phyloP scores from a whole-genome alignment of 1,140 invertebrate genomes.

The Calosoma granatense region DNA sequence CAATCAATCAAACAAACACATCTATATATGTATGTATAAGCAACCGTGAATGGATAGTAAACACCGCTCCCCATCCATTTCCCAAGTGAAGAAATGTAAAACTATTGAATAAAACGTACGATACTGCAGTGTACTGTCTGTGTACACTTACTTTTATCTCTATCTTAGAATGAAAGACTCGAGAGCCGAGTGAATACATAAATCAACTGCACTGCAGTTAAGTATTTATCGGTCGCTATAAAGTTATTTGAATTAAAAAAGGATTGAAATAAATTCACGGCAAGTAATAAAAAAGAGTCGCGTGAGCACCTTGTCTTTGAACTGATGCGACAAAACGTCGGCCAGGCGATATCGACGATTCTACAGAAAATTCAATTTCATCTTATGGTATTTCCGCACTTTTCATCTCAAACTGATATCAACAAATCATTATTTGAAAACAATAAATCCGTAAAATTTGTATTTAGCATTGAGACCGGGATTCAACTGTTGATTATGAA shows the following conservation, averaged over 20 bases:
- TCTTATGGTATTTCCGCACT: conserved; percentile 27
- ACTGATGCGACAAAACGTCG: neutral
- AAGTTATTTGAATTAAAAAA: conserved; percentile 17
- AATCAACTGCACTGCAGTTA: neutral
- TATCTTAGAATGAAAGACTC: neutral
- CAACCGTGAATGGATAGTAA: too few species aligned
- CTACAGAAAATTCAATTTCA: conserved; percentile 30
- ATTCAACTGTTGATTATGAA: neutral
- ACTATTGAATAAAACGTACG: too few species aligned
- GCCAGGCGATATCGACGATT: conserved; percentile 21
- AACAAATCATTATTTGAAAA: conserved; percentile 31
- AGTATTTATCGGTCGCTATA: conserved; percentile 7
- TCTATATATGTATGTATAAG: neutral
- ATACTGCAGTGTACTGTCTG: too few species aligned
- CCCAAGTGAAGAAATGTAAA: too few species aligned
- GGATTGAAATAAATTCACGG: conserved; percentile 19
- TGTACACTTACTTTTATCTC: too few species aligned
- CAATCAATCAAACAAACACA: neutral
- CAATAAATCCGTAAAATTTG: conserved; percentile 25
- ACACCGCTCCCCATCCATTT: too few species aligned
- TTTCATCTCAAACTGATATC: conserved; percentile 26
- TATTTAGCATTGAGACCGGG: neutral
- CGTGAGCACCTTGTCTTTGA: neutral
- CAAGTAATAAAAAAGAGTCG: conserved; percentile 15
- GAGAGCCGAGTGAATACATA: neutral